These are phyloP conservation scores for Hydropotes inermis DNA, from an alignment of 2,113 vertebrate genomes.

Conservation along the genomic window DNA sequence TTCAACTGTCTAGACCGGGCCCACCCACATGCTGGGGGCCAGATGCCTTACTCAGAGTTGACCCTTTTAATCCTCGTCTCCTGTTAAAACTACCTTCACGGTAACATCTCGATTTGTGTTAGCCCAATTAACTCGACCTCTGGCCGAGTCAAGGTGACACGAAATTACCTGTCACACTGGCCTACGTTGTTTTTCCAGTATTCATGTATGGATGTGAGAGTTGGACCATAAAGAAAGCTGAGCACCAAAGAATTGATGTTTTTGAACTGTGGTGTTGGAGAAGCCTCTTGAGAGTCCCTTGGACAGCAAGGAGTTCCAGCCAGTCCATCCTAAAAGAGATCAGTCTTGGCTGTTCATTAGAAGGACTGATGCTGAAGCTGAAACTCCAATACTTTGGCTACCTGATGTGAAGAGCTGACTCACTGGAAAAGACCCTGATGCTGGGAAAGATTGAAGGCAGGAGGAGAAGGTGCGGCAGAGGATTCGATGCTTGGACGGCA, in stretches of 20 bases:
- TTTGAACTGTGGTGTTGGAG: no score
- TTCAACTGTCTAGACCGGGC: no score
- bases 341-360: rapidly evolving
- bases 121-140: not conserved
- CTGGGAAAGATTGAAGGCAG: rapidly evolving
- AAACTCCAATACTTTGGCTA: not conserved
- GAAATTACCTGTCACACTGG: not conserved
- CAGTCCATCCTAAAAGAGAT: no score
- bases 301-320: no score
- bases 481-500: rapidly evolving
- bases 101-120: not conserved
- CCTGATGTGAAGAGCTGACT: rapidly evolving
- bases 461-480: rapidly evolving
- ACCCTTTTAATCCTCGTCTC: no score
- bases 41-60: no score
- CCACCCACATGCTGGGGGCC: no score
- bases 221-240: not conserved
- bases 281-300: no score
- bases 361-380: not conserved
- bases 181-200: rapidly evolving
- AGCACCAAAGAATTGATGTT: rapidly evolving
- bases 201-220: not conserved
- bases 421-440: not conserved
- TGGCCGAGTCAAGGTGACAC: not conserved
- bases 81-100: not conserved